Conservation (phyloP, 1,140 invertebrate genomes). For the Sarcophaga bullata region DNA sequence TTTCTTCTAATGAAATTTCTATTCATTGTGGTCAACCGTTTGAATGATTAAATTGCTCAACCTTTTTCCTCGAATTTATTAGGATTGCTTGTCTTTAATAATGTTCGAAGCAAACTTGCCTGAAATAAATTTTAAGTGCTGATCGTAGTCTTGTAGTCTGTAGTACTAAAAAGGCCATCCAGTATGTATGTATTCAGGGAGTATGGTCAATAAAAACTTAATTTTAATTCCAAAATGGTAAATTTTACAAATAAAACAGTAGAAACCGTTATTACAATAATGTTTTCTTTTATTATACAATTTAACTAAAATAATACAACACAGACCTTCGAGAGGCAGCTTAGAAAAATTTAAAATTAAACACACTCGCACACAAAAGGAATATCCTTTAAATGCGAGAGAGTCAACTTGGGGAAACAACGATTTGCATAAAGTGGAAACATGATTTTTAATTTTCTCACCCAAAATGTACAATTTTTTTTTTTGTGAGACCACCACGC, state of each 20-base stretch:
- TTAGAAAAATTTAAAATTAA: too few species aligned
- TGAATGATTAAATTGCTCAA: neutral
- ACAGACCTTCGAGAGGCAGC: too few species aligned
- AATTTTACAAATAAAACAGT: too few species aligned
- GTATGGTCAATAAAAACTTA: neutral
- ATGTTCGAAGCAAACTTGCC: neutral
- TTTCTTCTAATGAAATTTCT: neutral
- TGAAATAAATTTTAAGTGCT: too few species aligned
- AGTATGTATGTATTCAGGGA: too few species aligned
- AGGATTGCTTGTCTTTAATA: neutral
- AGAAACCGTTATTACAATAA: too few species aligned
- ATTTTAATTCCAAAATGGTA: neutral
- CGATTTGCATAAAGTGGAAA: slow-evolving; percentile 45
- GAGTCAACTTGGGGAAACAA: neutral
- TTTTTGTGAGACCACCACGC: neutral
- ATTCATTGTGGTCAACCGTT: slow-evolving; percentile 10
- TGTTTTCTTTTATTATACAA: too few species aligned
- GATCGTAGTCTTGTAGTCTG: too few species aligned
- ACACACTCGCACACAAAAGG: neutral
- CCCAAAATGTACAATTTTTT: slow-evolving; percentile 39
- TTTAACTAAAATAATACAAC: too few species aligned
- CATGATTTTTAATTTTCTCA: slow-evolving; percentile 44
- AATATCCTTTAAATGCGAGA: neutral
- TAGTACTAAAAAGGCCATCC: too few species aligned
- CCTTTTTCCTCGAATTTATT: neutral